Conservation (phyloP, 2,113 vertebrate genomes). For the Uria aalge region DNA sequence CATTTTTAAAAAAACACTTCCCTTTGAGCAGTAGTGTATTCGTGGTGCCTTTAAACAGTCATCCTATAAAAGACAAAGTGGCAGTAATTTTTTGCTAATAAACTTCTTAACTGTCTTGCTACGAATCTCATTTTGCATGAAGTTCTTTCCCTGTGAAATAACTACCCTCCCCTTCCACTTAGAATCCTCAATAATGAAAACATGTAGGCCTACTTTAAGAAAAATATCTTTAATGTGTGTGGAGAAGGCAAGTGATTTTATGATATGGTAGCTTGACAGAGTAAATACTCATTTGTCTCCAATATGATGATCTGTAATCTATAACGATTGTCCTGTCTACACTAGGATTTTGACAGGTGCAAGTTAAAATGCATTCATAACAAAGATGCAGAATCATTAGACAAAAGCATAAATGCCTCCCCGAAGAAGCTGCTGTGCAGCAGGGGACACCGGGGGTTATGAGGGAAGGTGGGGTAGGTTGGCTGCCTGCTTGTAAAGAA, state of each 20-base stretch:
- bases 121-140: neutral
- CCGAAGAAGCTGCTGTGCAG: neutral
- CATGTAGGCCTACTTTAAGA: neutral
- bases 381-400: neutral
- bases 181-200: neutral
- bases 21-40: neutral
- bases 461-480: accelerated
- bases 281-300: neutral
- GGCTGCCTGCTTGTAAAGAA: neutral
- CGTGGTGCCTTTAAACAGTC: neutral
- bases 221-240: neutral
- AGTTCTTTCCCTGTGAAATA: neutral
- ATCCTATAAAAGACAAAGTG: neutral
- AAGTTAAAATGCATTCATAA: neutral
- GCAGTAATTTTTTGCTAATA: neutral
- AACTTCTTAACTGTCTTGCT: neutral
- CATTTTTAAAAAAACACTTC: neutral
- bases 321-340: neutral
- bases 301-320: neutral
- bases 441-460: accelerated
- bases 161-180: neutral
- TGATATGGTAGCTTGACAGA: neutral
- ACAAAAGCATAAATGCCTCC: neutral
- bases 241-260: neutral
- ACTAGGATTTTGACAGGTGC: neutral